These are phyloP conservation scores for Notechis scutatus DNA, from an alignment of 2,113 vertebrate genomes.

Conservation along the genomic window DNA sequence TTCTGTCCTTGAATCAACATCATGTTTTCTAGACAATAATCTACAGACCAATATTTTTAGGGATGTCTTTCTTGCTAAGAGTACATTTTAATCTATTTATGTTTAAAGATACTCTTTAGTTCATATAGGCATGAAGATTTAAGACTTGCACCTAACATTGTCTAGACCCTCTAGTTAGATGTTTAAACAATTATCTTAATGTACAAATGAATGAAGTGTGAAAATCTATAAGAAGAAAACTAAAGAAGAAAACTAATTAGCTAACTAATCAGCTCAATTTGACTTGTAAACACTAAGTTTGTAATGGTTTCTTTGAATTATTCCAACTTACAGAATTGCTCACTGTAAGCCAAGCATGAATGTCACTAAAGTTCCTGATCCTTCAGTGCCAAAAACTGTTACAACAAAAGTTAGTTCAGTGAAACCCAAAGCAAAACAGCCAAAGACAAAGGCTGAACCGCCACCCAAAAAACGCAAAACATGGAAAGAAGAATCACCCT, in stretches of 20 bases:
- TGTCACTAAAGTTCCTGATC: slow-evolving; percentile 69
- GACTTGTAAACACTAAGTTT: neutral
- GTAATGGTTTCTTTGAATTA: slow-evolving; percentile 17
- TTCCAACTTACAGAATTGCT: slow-evolving; percentile 60
- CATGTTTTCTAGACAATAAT: neutral
- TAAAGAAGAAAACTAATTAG: neutral
- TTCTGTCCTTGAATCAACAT: neutral
- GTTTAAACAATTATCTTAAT: neutral
- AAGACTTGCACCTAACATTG: neutral
- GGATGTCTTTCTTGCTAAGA: neutral
- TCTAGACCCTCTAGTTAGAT: neutral
- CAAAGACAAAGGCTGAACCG: slow-evolving; percentile 87
- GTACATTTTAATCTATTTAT: neutral
- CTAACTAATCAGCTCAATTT: neutral
- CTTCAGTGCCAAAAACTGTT: slow-evolving; percentile 71
- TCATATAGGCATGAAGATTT: neutral
- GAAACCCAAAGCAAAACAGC: slow-evolving; percentile 86
- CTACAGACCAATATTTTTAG: neutral
- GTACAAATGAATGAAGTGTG: neutral
- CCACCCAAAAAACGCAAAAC: slow-evolving; percentile 97
- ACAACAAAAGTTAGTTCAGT: slow-evolving; percentile 75
- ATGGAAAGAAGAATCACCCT: slow-evolving; percentile 92
- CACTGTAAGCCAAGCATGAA: slow-evolving; percentile 67
- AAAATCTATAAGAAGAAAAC: neutral
- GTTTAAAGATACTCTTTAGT: neutral